These are phyloP conservation scores for Hydrozoanthus gracilis DNA, from an alignment of 92 coral and sea anemone genomes.

Conservation along the genomic window DNA sequence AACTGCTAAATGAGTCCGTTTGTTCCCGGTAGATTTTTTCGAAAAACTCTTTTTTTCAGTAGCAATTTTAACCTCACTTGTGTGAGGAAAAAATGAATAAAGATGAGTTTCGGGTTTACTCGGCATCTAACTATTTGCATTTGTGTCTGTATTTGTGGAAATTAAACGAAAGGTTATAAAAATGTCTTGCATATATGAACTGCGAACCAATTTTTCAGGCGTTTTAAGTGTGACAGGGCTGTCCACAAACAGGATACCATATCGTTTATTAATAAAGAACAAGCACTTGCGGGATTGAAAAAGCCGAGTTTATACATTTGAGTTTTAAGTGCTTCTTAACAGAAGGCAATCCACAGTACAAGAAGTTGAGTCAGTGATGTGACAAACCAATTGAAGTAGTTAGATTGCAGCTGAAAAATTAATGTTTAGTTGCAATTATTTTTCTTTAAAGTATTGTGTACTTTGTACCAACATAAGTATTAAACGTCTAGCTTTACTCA, in stretches of 20 bases:
- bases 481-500: constrained; percentile 16
- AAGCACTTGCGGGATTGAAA: constrained; percentile 5
- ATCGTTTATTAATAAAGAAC: constrained; percentile 11
- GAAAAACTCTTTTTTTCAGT: no score
- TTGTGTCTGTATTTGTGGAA: no score
- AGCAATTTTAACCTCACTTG: no score
- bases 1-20: no score
- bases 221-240: not conserved
- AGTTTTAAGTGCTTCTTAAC: constrained; percentile 35
- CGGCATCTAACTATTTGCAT: no score
- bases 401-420: not conserved
- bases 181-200: no score
- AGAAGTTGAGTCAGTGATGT: not conserved
- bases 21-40: no score
- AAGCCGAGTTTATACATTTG: constrained; percentile 1
- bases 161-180: no score
- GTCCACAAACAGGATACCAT: not conserved
- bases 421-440: not conserved
- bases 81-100: no score
- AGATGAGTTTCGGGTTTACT: no score
- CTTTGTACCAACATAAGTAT: not conserved
- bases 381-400: not conserved
- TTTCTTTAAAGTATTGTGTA: not conserved
- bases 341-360: constrained; percentile 8
- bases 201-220: not conserved